These are phyloP conservation scores for Oryzias javanicus DNA, from an alignment of 2,113 vertebrate species.

Conservation along the genomic window DNA sequence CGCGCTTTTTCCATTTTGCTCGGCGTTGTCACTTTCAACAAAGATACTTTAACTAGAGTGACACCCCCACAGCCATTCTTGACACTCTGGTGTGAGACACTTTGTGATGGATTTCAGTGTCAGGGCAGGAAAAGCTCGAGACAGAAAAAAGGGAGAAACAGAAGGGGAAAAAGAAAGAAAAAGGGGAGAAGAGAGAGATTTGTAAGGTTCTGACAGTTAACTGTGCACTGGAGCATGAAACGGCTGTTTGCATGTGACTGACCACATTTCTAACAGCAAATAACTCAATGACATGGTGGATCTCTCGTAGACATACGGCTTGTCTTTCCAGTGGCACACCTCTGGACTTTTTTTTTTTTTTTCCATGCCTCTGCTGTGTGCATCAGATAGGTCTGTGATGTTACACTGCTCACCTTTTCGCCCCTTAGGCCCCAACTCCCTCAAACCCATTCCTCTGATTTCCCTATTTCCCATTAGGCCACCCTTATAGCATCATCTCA, in stretches of 20 bases:
- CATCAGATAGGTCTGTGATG: slow-evolving; percentile 52
- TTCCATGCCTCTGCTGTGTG: neutral
- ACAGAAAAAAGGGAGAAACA: slow-evolving; percentile 21
- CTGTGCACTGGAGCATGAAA: slow-evolving; percentile 64
- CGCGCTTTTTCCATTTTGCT: neutral
- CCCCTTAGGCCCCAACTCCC: slow-evolving; percentile 14
- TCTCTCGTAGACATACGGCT: slow-evolving; percentile 67
- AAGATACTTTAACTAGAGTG: slow-evolving; percentile 48
- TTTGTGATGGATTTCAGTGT: slow-evolving; percentile 47
- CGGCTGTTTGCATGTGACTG: slow-evolving; percentile 71
- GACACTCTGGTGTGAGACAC: slow-evolving; percentile 42
- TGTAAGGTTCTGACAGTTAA: slow-evolving; percentile 67
- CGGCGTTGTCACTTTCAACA: slow-evolving; percentile 36
- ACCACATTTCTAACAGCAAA: slow-evolving; percentile 71
- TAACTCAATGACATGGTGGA: slow-evolving; percentile 72
- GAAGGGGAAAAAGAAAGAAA: slow-evolving; percentile 47
- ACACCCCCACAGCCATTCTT: slow-evolving; percentile 42
- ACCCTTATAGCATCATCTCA: slow-evolving; percentile 52
- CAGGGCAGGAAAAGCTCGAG: slow-evolving; percentile 25
- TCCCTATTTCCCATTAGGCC: slow-evolving; percentile 55
- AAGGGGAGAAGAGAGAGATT: slow-evolving; percentile 37
- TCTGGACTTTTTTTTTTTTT: slow-evolving; percentile 29
- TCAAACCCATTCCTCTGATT: slow-evolving; percentile 27
- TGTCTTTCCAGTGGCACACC: slow-evolving; percentile 63
- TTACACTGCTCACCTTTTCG: slow-evolving; percentile 38